phyloP scores from a whole-genome alignment of 1,140 invertebrate species.

The Drosophila subpulchrella region DNA sequence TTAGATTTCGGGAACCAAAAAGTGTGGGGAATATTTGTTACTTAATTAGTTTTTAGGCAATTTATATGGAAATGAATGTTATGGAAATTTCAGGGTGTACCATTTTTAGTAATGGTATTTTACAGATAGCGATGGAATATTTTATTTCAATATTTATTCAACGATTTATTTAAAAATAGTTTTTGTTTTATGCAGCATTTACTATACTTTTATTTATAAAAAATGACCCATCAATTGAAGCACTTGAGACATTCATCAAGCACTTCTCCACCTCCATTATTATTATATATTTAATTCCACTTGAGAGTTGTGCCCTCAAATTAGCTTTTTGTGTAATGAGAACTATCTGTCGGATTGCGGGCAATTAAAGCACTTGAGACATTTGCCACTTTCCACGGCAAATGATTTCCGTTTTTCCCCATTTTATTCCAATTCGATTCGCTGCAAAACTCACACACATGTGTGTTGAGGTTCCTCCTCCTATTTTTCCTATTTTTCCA shows the following conservation, averaged over 20 bases:
- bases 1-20: slow-evolving; percentile 8
- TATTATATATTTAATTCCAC: slow-evolving; percentile 33
- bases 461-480: slow-evolving; percentile 12
- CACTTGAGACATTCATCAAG: slow-evolving; percentile 39
- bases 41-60: slow-evolving; percentile 20
- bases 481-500: slow-evolving; percentile 34
- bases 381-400: slow-evolving; percentile 32
- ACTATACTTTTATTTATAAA: not conserved
- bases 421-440: slow-evolving; percentile 42
- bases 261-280: slow-evolving; percentile 3
- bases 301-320: slow-evolving; percentile 30
- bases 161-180: not conserved
- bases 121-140: too few relatives aligned
- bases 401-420: slow-evolving; percentile 53
- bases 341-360: slow-evolving; percentile 41
- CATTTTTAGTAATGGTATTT: not conserved
- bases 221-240: slow-evolving; percentile 13
- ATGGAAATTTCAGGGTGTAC: slow-evolving; percentile 5
- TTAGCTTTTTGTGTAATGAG: slow-evolving; percentile 34
- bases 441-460: slow-evolving; percentile 9
- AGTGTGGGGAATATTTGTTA: not conserved
- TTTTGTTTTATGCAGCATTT: not conserved
- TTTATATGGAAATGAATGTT: slow-evolving; percentile 13
- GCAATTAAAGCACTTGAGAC: slow-evolving; percentile 63
- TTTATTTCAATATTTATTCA: too few relatives aligned